Evolutionary conservation across 92 coral and sea anemone genomes (phyloP), one percentile per base, ranked within the genome.

Genomic region (Pocillopora meandrina): DNA sequence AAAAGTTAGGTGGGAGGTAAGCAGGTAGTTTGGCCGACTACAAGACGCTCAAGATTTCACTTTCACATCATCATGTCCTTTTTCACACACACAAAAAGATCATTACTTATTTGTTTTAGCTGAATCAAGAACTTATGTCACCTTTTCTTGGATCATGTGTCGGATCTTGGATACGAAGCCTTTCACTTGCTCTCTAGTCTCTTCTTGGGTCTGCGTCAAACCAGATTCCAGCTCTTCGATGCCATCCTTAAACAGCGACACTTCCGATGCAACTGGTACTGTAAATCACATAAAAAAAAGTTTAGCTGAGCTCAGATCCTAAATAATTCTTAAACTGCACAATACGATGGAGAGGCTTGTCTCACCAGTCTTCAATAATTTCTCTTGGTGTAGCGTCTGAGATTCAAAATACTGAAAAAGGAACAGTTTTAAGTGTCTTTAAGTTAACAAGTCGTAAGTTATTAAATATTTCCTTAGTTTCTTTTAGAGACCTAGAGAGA

Each of bases 371-470:
- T 90, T 86, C 62, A 76, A 74, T 13, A 86, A 56, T 14, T 52
- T 82, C 74, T 82, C 90, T 36, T 86, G 78, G 55, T 90, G 75
- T 17, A 84, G 58, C 18, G 88, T 73, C 63, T 82, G 85, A 21
- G 90, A 81, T 72, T 90, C 93, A 65, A 90, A 90, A 72, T 82
- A 82, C 93, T 90, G 65, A 76, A 90, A 81, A 49, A 10, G 60
- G 21, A n/a, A 69, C 18, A 69, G 8, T 42, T 42, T 17, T 26
- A 26, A 69, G 21, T 16, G 66, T 6, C 18, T 62, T 62, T 18
- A 6, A 15, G 19, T 14, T 16, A 61, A 12, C 8, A 3, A 42
- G 52, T 42, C 52, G 52, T 7, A 42, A 42, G 52, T 3, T 3
- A 42, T 42, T 42, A 42, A 3, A 3, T 0, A 42, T 42, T 42